phyloP scores from a whole-genome alignment of 1,140 invertebrate species.

The Sarcophaga peregrina region DNA sequence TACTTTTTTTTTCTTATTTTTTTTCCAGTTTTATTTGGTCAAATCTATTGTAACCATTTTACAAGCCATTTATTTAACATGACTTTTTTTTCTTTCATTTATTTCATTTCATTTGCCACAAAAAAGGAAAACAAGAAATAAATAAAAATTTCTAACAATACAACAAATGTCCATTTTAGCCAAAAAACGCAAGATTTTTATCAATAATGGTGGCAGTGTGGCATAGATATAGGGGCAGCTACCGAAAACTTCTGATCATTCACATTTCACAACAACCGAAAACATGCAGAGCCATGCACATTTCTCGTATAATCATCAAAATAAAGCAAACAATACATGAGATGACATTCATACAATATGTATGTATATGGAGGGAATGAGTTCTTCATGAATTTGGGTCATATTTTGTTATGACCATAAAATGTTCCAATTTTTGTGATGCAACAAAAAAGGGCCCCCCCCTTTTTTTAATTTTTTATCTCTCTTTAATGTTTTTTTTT shows the following conservation, averaged over 20 bases:
- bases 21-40: background rate
- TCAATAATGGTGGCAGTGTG: background rate
- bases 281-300: background rate
- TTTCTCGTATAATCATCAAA: background rate
- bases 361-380: too few species aligned
- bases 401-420: constrained; percentile 10
- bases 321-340: background rate
- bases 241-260: background rate
- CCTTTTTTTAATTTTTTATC: background rate
- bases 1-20: too few species aligned
- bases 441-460: background rate
- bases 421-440: background rate
- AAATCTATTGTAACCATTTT: constrained; percentile 17
- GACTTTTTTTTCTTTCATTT: background rate
- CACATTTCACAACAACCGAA: background rate
- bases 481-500: background rate
- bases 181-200: constrained; percentile 14
- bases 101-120: background rate
- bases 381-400: background rate
- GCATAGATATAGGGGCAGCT: background rate
- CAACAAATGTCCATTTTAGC: background rate
- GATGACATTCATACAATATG: background rate
- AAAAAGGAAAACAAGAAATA: background rate
- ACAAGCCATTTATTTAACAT: constrained; percentile 22
- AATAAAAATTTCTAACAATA: too few species aligned